Percentiles rank a stretch among this genome's conserved stretches.
phyloP scores from a whole-genome alignment of 2,797 vertebrate species.

The Antennarius maculatus region DNA sequence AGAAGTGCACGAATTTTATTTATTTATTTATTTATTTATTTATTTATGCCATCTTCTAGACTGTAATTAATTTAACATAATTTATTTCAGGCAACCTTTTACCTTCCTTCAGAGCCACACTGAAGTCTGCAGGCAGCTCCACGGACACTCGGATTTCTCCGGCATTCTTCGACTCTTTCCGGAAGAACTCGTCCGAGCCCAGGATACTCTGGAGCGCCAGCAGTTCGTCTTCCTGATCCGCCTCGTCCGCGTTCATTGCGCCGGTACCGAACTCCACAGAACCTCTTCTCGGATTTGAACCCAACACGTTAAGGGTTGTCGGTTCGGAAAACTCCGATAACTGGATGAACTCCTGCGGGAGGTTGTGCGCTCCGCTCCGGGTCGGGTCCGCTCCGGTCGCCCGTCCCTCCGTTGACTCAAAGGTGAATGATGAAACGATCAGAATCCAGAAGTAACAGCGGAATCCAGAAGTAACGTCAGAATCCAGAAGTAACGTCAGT shows the following conservation, averaged over 20 bases:
- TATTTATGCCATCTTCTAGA: too few relatives aligned
- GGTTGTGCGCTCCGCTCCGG: too few relatives aligned
- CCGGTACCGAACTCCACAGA: accelerated
- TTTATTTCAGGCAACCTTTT: constrained; percentile 30
- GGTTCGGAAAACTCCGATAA: too few relatives aligned
- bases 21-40: too few relatives aligned
- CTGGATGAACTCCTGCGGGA: too few relatives aligned
- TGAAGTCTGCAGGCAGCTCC: constrained; percentile 84
- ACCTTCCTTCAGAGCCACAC: constrained; percentile 81
- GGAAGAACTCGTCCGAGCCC: constrained; percentile 84
- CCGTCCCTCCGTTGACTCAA: constrained; percentile 19
- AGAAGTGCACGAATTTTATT: too few relatives aligned
- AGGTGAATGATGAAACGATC: constrained; percentile 9
- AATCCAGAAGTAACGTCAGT: not conserved
- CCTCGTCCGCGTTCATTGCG: constrained; percentile 80
- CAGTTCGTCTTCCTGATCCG: constrained; percentile 89
- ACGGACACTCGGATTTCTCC: constrained; percentile 85
- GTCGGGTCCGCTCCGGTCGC: too few relatives aligned
- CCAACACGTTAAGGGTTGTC: too few relatives aligned
- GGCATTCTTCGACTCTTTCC: constrained; percentile 78
- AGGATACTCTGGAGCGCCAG: constrained; percentile 89
- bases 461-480: not conserved
- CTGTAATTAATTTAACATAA: too few relatives aligned
- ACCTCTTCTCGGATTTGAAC: too few relatives aligned
- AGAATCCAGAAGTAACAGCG: not conserved